phyloP scores from a whole-genome alignment of 2,888 invertebrate genomes.

The Stenolophus ochropezus region DNA sequence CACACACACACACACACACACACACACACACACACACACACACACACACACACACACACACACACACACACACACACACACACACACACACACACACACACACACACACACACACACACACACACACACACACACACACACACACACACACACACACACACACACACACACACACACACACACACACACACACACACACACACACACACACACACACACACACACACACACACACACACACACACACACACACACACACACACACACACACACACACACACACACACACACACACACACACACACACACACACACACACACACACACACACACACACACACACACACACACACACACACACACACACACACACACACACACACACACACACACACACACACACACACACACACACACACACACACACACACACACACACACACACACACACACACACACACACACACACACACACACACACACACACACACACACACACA shows the following conservation, averaged over 20 bases:
- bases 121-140: not conserved
- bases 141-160: not conserved
- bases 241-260: not conserved
- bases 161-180: not conserved
- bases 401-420: not conserved
- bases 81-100: not conserved
- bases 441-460: not conserved
- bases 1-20: not conserved
- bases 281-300: not conserved
- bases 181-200: not conserved
- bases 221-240: not conserved
- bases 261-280: not conserved
- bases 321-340: not conserved
- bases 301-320: not conserved
- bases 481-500: not conserved
- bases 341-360: not conserved
- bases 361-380: not conserved
- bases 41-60: not conserved
- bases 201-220: not conserved
- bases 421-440: not conserved
- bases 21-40: not conserved
- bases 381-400: not conserved
- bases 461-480: not conserved
- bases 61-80: not conserved
- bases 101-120: not conserved